Evolutionary conservation across 2,888 invertebrate species (phyloP), one percentile per base, ranked within the genome.

Genomic region (Nemotelus nigrinus): DNA sequence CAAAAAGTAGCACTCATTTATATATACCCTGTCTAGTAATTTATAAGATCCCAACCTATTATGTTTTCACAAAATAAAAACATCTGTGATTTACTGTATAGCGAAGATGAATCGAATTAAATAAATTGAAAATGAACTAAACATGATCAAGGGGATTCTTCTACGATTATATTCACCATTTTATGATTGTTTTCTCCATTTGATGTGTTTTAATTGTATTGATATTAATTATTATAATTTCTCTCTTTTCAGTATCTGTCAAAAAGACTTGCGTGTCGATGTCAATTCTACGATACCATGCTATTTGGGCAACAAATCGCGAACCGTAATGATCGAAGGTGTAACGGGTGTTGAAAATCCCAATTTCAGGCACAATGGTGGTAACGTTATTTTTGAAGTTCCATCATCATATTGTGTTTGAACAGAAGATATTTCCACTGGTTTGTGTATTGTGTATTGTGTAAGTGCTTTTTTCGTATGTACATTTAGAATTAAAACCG

Each of bases 221-320:
- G 25, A 25, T 25, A 25, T 25, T 25, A 25, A 25, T 25, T 25
- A 75, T 60, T 76, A 60, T 53, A 53, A 39, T 60, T n/a, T 77
- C 80, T 82, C 79, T 82, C 83, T 80, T 86, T 86, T 72, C 86
- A 96, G 95, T 86, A 85, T 92, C 77, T 91, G 92, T 64, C 90
- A 91, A 6, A 88, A 89, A 0, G 94, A 96, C 78, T 86, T 97
- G 44, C 87, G 90, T 43, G 94, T 96, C 2, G 90, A 91, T 83
- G 92, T 92, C 43, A 92, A 92, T 57, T 92, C 92, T 79, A 92
- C 91, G 2, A 92, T 96, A 79, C 91, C 93, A 81, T 96, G 96
- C 85, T 94, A 93, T 84, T 89, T 98, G 80, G 97, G 96, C 70
- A 94, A 94, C 81, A 96, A 96, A 87, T 89, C 91, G n/a, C 84